Conservation (phyloP, 2,888 invertebrate species). For the Arrhopalites spinosus region DNA sequence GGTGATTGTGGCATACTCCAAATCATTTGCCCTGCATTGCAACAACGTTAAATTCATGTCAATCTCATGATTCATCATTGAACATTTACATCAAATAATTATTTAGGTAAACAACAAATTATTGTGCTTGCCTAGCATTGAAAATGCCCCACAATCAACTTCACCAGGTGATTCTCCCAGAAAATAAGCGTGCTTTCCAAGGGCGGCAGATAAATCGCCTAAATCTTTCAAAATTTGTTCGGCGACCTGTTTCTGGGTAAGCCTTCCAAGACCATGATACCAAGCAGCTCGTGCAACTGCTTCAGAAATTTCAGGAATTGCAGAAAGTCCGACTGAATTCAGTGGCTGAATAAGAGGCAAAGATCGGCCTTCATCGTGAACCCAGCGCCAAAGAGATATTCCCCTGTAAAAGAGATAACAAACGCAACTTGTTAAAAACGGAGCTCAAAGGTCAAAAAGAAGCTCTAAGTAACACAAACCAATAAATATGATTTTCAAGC, state of each 20-base stretch:
- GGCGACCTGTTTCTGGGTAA: conserved; percentile 42
- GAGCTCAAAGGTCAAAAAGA: neutral
- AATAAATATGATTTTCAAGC: conserved; percentile 49
- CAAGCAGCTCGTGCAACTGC: conserved; percentile 44
- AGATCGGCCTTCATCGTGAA: conserved; percentile 50
- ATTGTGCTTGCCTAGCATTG: conserved; percentile 59
- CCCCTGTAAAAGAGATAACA: conserved; percentile 41
- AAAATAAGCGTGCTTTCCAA: conserved; percentile 54
- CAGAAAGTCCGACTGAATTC: conserved; percentile 15
- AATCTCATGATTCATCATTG: too few relatives aligned
- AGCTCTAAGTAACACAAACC: conserved; percentile 30
- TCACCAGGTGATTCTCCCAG: conserved; percentile 51
- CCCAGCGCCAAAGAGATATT: conserved; percentile 54
- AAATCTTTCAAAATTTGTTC: conserved; percentile 47
- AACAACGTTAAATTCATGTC: too few relatives aligned
- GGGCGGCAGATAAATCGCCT: conserved; percentile 48
- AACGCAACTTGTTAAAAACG: neutral
- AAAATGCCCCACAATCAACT: conserved; percentile 60
- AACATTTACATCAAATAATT: too few relatives aligned
- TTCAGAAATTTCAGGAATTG: conserved; percentile 35
- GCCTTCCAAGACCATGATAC: conserved; percentile 51
- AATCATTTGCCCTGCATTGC: too few relatives aligned
- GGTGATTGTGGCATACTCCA: conserved; percentile 58
- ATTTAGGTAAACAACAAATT: too few relatives aligned
- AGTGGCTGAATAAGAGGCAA: conserved; percentile 47